Conservation (phyloP, 2,797 vertebrate genomes). For the Bradypus variegatus region DNA sequence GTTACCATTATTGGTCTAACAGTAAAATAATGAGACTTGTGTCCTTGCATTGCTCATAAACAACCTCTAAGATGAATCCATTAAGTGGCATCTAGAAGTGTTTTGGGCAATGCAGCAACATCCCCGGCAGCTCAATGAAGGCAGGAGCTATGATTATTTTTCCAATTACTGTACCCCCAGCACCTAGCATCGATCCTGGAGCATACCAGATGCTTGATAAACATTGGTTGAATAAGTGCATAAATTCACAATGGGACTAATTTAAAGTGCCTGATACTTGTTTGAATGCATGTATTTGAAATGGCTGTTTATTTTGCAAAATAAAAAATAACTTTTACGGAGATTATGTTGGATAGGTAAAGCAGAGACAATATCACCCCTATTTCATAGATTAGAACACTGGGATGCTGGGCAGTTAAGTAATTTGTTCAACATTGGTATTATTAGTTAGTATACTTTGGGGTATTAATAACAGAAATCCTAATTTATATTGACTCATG, state of each 20-base stretch:
- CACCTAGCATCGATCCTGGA: not conserved
- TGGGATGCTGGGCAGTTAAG: not conserved
- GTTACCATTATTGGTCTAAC: no score
- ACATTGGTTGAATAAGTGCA: not conserved
- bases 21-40: not conserved
- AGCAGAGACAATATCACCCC: not conserved
- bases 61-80: not conserved
- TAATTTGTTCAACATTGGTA: not conserved
- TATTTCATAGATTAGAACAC: not conserved
- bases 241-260: not conserved
- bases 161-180: not conserved
- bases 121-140: not conserved
- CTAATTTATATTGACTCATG: not conserved
- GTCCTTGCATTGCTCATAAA: not conserved
- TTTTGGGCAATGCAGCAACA: not conserved
- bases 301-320: conserved; percentile 4
- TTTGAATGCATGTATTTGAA: not conserved
- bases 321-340: not conserved
- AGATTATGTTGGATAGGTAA: not conserved
- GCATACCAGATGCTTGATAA: not conserved
- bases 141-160: not conserved
- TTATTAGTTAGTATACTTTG: not conserved
- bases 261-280: not conserved
- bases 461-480: not conserved
- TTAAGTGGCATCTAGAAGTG: no score